These are phyloP conservation scores for Triplophysa siluroides DNA, from an alignment of 2,113 vertebrate genomes.

Conservation along the genomic window DNA sequence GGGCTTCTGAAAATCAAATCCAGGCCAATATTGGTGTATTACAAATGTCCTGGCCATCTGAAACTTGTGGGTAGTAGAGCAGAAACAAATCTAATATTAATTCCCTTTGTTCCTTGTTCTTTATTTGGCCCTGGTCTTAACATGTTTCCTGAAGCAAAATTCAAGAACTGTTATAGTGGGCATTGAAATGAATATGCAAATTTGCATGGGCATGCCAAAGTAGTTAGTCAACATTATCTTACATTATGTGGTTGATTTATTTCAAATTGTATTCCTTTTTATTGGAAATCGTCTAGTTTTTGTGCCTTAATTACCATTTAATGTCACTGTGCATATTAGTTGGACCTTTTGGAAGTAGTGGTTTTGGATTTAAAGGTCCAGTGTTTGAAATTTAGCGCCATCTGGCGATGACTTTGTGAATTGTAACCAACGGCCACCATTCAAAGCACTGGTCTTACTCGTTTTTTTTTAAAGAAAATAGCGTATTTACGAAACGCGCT, in stretches of 20 bases:
- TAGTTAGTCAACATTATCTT: neutral
- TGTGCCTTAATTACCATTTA: neutral
- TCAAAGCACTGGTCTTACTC: no score
- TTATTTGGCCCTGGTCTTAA: slow-evolving; percentile 19
- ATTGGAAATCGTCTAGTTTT: neutral
- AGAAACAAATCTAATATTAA: slow-evolving; percentile 15
- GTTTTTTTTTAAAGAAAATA: no score
- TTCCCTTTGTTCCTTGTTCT: slow-evolving; percentile 6
- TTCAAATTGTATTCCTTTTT: neutral
- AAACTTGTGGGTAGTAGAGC: slow-evolving; percentile 10
- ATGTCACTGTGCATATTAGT: neutral
- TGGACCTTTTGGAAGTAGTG: neutral
- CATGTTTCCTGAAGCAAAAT: slow-evolving; percentile 22
- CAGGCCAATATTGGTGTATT: slow-evolving; percentile 26
- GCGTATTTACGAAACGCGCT: no score
- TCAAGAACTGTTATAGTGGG: slow-evolving; percentile 4
- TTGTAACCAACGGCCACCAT: no score
- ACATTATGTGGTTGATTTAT: neutral
- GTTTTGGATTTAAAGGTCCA: slow-evolving; percentile 7
- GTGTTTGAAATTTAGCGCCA: no score
- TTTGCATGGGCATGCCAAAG: slow-evolving; percentile 8
- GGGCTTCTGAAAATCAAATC: slow-evolving; percentile 14
- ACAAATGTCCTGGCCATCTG: slow-evolving; percentile 4
- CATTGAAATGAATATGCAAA: slow-evolving; percentile 1
- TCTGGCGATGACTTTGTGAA: no score